A percentile compares a stretch with the other conserved stretches of the same genome.
Conservation (phyloP, 2,113 vertebrate genomes). For the Neolamprologus variostigma region DNA sequence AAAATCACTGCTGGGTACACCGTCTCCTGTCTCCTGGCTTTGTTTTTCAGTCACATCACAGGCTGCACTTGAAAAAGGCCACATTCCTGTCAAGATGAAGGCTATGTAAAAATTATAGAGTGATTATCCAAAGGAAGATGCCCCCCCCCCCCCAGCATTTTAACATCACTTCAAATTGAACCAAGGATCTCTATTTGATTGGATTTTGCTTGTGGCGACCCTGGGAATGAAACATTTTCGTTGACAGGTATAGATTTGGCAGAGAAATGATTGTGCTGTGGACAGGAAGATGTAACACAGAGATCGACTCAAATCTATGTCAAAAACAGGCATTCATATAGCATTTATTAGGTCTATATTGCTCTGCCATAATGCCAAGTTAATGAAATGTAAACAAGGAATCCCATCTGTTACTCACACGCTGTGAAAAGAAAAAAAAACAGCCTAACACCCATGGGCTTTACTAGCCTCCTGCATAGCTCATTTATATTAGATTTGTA, state of each 20-base stretch:
- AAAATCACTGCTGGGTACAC: constrained; percentile 22
- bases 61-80: constrained; percentile 13
- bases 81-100: constrained; percentile 36
- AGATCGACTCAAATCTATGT: neutral
- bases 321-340: neutral
- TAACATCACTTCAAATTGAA: neutral
- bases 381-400: constrained; percentile 7
- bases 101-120: neutral
- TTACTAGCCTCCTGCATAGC: neutral
- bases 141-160: neutral
- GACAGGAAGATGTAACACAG: neutral
- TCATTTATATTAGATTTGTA: constrained; percentile 11
- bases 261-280: neutral
- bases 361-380: neutral
- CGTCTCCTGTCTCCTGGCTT: constrained; percentile 18
- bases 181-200: neutral
- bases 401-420: neutral
- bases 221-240: neutral
- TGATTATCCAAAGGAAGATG: neutral
- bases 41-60: constrained; percentile 39
- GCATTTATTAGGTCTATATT: neutral
- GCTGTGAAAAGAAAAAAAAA: neutral
- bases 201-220: neutral
- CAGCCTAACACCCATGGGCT: neutral
- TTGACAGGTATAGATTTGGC: neutral